phyloP scores from a whole-genome alignment of 2,113 vertebrate genomes.

The Xenopus tropicalis region DNA sequence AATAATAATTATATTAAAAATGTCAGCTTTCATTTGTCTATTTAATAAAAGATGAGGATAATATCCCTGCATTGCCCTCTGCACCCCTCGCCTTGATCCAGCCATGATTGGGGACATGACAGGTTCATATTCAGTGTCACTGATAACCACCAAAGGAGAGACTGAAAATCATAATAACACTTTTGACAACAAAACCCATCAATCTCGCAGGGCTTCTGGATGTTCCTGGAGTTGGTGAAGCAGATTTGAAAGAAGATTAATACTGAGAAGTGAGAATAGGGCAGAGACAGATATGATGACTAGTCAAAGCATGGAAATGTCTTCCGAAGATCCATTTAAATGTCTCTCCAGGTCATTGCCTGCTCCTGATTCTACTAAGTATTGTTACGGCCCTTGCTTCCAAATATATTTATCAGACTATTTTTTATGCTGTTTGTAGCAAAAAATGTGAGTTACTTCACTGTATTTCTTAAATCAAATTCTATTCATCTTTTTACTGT shows the following conservation, averaged over 20 bases:
- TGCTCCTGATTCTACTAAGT: neutral
- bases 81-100: no score
- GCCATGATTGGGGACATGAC: no score
- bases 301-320: constrained; percentile 16
- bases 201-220: neutral
- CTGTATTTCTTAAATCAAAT: constrained; percentile 10
- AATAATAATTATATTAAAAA: no score
- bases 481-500: neutral
- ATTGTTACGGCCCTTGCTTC: constrained; percentile 11
- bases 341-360: constrained; percentile 21
- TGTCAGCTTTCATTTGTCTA: no score
- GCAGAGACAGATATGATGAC: constrained; percentile 21
- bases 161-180: no score
- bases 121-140: no score
- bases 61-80: no score
- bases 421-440: constrained; percentile 23
- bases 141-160: no score
- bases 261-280: constrained; percentile 2
- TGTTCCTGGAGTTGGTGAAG: neutral
- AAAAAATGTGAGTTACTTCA: constrained; percentile 7
- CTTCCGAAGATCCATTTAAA: constrained; percentile 23
- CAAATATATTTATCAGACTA: constrained; percentile 23
- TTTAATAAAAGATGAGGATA: no score
- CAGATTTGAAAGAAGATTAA: neutral
- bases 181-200: no score